A percentile compares a stretch with the other conserved stretches of the same genome.
Conservation (phyloP, 2,888 invertebrate genomes). For the Trissolcus brochymenae region DNA sequence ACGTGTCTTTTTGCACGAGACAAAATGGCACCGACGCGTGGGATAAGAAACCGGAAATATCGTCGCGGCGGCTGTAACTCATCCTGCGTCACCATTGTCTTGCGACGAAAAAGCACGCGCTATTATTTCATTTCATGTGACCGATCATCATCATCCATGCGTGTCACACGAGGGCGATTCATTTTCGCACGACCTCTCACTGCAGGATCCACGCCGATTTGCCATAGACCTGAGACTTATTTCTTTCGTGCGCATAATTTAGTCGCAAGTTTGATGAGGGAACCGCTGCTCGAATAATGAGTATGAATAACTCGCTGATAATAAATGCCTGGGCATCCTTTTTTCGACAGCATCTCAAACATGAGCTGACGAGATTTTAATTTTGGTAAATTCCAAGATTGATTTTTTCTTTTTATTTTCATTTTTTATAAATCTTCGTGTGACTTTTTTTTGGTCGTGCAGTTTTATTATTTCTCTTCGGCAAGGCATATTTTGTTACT, state of each 20-base stretch:
- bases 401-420: too few relatives aligned
- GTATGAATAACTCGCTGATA: conserved; percentile 4
- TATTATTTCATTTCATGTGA: conserved; percentile 42
- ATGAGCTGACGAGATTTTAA: too few relatives aligned
- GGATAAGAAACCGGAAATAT: conserved; percentile 58
- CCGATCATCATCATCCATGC: conserved; percentile 20
- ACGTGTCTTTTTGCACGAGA: conserved; percentile 13
- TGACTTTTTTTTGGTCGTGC: neutral
- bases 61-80: conserved; percentile 1
- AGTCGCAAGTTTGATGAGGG: conserved; percentile 21
- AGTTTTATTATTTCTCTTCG: neutral
- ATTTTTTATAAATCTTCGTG: neutral
- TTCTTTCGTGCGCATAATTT: conserved; percentile 39
- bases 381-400: too few relatives aligned
- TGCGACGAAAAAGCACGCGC: conserved; percentile 35
- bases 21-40: conserved; percentile 44
- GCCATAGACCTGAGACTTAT: conserved; percentile 17
- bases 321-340: neutral
- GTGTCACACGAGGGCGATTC: conserved; percentile 37
- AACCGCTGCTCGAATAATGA: conserved; percentile 16
- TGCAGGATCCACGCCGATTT: conserved; percentile 28
- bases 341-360: too few relatives aligned
- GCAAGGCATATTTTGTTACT: neutral
- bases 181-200: conserved; percentile 25
- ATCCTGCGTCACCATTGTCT: conserved; percentile 39